Percentiles rank a stretch among this genome's conserved stretches.
These are phyloP conservation scores for Conchocele bisecta DNA, from an alignment of 2,888 invertebrate species.

Conservation along the genomic window DNA sequence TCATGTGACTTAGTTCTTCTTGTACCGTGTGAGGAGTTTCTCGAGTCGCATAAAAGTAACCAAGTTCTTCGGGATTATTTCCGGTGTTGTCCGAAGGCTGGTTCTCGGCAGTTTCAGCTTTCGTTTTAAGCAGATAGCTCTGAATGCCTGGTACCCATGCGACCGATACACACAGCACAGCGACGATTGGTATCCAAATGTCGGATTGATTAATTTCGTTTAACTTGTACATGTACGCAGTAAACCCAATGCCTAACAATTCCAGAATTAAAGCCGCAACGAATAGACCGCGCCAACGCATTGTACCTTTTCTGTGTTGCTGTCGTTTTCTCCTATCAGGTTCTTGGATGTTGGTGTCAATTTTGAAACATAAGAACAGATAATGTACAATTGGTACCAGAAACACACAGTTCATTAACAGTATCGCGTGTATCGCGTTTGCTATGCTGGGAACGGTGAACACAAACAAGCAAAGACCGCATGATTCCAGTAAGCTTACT, in stretches of 20 bases:
- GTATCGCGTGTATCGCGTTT: conserved; percentile 39
- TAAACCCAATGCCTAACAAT: conserved; percentile 41
- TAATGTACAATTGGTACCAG: conserved; percentile 50
- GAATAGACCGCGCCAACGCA: conserved; percentile 19
- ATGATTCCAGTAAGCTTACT: conserved; percentile 63
- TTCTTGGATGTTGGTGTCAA: not conserved
- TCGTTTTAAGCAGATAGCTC: conserved; percentile 28
- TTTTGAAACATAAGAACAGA: not conserved
- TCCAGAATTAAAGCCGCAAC: conserved; percentile 43
- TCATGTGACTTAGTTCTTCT: not conserved
- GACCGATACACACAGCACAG: conserved; percentile 60
- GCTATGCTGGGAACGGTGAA: conserved; percentile 61
- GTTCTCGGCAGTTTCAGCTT: not conserved
- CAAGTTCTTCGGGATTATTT: too few relatives aligned
- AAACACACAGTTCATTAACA: conserved; percentile 65
- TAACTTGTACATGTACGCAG: conserved; percentile 9
- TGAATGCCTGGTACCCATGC: conserved; percentile 67
- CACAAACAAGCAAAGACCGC: conserved; percentile 69
- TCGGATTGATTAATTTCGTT: conserved; percentile 6
- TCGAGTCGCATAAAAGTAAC: too few relatives aligned
- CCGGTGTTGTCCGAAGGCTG: too few relatives aligned
- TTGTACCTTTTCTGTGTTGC: too few relatives aligned
- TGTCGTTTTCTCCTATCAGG: not conserved
- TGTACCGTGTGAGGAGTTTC: too few relatives aligned
- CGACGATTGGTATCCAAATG: conserved; percentile 57